Evolutionary conservation across 2,888 invertebrate species (phyloP).

Genomic region (Poecilus cupreus): DNA sequence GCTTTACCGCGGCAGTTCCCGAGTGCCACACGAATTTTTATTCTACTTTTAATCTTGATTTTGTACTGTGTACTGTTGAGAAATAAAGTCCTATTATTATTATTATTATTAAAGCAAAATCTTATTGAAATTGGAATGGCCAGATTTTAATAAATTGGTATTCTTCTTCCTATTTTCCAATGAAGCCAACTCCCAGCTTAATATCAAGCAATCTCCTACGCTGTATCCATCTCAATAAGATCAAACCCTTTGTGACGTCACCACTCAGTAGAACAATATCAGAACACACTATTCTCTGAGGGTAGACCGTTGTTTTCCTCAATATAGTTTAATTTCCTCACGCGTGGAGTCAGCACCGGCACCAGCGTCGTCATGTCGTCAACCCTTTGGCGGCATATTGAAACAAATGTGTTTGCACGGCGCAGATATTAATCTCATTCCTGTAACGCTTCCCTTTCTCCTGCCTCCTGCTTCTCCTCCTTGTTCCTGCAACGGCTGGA

Average conservation of each 20-base stretch:
- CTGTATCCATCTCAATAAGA: not conserved
- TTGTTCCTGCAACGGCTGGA: not conserved
- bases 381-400: constrained; percentile 65
- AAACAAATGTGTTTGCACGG: constrained; percentile 68
- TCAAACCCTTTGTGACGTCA: constrained; percentile 2
- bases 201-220: too few relatives aligned
- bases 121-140: too few relatives aligned
- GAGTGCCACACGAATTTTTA: too few relatives aligned
- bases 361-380: constrained; percentile 1
- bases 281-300: not conserved
- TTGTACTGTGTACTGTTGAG: too few relatives aligned
- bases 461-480: not conserved
- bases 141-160: too few relatives aligned
- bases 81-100: too few relatives aligned
- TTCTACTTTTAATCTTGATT: too few relatives aligned
- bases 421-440: constrained; percentile 68
- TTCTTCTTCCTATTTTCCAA: too few relatives aligned
- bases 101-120: too few relatives aligned
- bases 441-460: not conserved
- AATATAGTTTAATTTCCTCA: constrained; percentile 51
- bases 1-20: too few relatives aligned
- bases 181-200: not conserved
- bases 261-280: not conserved
- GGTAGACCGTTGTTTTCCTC: constrained; percentile 40
- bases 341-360: constrained; percentile 3